Conservation (phyloP, 2,888 invertebrate species). For the Masnerella sp. region DNA sequence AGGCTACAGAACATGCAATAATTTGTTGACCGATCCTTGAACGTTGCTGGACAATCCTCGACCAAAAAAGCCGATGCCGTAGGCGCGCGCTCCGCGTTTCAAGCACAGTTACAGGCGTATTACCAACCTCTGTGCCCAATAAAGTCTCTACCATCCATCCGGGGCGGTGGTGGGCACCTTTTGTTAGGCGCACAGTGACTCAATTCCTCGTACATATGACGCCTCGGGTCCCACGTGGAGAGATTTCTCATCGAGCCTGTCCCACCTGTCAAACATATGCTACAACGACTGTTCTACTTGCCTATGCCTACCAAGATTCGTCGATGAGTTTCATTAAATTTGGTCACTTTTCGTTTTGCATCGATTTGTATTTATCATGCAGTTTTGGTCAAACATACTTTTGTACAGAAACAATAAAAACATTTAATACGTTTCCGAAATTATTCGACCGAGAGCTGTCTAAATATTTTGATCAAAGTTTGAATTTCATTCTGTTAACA, state of each 20-base stretch:
- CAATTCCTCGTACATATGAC: conserved; percentile 94
- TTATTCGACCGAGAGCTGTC: too few species aligned
- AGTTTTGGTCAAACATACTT: too few species aligned
- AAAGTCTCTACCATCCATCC: conserved; percentile 80
- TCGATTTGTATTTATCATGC: too few species aligned
- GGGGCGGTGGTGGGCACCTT: conserved; percentile 79
- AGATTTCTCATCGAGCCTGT: conserved; percentile 80
- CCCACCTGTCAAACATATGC: conserved; percentile 76
- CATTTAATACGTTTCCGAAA: too few species aligned
- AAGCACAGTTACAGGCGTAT: conserved; percentile 56
- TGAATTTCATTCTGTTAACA: too few species aligned
- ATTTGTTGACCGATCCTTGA: conserved; percentile 46
- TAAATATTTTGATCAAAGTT: too few species aligned
- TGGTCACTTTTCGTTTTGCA: not conserved
- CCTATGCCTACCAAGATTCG: conserved; percentile 72
- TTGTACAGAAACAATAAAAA: too few species aligned
- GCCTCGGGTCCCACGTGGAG: conserved; percentile 94
- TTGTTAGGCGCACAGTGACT: conserved; percentile 80
- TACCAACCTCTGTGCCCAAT: conserved; percentile 77
- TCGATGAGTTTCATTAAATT: conserved; percentile 40
- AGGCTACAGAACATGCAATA: conserved; percentile 39
- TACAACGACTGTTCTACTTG: conserved; percentile 75
- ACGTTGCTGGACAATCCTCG: conserved; percentile 49
- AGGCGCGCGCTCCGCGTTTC: conserved; percentile 43
- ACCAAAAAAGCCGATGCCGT: conserved; percentile 57